Evolutionary conservation across 30 jellyfish, hydroid and myxozoan species (phyloP).

Genomic region (Aurelia sp.): DNA sequence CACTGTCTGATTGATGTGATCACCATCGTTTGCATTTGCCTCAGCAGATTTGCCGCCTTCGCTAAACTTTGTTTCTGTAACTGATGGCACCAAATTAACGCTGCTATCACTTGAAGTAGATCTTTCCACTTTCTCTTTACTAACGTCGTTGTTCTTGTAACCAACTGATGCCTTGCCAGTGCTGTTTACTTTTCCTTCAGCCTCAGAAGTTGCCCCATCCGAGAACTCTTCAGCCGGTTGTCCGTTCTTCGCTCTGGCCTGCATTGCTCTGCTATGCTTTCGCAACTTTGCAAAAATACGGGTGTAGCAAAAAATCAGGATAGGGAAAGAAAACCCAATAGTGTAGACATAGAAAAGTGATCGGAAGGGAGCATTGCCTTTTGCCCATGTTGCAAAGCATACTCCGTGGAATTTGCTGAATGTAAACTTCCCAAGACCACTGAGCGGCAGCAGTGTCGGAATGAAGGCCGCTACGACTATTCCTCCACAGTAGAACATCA

Average conservation of each 20-base stretch:
- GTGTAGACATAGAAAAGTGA: conserved; percentile 54
- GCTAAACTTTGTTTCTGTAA: too few relatives aligned
- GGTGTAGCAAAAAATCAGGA: conserved; percentile 49
- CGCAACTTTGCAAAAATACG: conserved; percentile 32
- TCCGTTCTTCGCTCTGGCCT: not conserved
- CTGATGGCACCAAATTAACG: not conserved
- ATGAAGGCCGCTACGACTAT: conserved; percentile 13
- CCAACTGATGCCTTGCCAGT: too few relatives aligned
- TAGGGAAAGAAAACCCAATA: conserved; percentile 64
- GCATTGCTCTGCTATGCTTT: conserved; percentile 30
- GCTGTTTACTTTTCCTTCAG: not conserved
- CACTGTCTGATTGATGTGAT: not conserved
- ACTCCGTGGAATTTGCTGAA: conserved; percentile 79
- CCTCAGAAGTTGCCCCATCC: not conserved
- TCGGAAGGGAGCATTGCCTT: conserved; percentile 63
- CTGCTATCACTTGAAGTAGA: not conserved
- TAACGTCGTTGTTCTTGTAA: not conserved
- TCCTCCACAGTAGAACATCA: conserved; percentile 3
- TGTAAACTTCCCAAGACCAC: conserved; percentile 70
- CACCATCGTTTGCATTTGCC: not conserved
- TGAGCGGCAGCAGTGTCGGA: conserved; percentile 65
- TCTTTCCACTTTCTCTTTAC: not conserved
- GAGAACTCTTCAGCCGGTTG: not conserved
- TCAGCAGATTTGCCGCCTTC: not conserved
- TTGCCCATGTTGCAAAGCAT: conserved; percentile 80